Percentiles rank a stretch among this genome's conserved stretches.
These are phyloP conservation scores for Drosophila yooni DNA, from an alignment of 2,888 invertebrate genomes.

Conservation along the genomic window DNA sequence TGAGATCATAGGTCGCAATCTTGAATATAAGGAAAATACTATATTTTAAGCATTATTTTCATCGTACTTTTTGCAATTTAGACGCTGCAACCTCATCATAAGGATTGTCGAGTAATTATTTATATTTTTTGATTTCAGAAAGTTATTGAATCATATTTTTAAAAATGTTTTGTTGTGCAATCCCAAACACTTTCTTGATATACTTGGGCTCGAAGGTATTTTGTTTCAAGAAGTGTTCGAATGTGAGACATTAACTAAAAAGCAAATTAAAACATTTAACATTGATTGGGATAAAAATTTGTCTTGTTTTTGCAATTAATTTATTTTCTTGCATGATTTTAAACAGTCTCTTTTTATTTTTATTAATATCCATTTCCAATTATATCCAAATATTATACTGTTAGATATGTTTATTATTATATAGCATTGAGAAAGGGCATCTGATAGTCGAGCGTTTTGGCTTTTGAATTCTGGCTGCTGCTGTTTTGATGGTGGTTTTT, in stretches of 20 bases:
- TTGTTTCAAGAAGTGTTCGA: neutral
- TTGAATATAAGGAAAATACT: neutral
- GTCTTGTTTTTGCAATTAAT: neutral
- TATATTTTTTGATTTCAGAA: neutral
- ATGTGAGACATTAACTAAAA: neutral
- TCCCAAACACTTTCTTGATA: no score
- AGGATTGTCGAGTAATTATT: neutral
- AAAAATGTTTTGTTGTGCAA: neutral
- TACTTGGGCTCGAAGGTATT: no score
- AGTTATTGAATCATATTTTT: neutral
- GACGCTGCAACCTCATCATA: neutral
- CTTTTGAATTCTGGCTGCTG: neutral
- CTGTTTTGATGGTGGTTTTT: slow-evolving; percentile 34
- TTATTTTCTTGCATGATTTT: neutral
- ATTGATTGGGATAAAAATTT: neutral
- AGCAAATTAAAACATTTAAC: neutral
- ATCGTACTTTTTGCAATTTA: neutral
- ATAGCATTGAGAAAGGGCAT: slow-evolving; percentile 2
- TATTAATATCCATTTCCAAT: neutral
- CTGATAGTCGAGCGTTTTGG: neutral
- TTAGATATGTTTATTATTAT: neutral
- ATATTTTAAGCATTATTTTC: neutral
- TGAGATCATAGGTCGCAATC: slow-evolving; percentile 2
- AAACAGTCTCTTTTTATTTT: neutral
- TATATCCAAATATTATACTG: neutral